A percentile compares a stretch with the other conserved stretches of the same genome.
Conservation (phyloP, 1,140 invertebrate species). For the Drosophila tropicalis region DNA sequence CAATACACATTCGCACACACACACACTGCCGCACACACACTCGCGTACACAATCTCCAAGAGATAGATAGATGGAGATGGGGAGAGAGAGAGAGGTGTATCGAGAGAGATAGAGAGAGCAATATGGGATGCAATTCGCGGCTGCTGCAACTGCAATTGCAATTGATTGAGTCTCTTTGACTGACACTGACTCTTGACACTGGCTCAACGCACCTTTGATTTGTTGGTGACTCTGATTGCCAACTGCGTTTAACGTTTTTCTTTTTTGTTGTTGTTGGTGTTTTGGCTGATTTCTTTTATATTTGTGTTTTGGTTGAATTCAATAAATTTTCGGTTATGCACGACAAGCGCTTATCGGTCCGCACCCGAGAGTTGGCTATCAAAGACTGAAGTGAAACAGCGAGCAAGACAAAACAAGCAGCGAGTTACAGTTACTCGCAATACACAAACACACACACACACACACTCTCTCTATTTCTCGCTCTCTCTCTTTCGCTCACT, state of each 20-base stretch:
- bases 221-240: slow-evolving; percentile 16
- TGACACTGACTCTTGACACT: slow-evolving; percentile 21
- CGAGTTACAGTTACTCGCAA: slow-evolving; percentile 68
- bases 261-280: slow-evolving; percentile 6
- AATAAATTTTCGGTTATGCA: slow-evolving; percentile 37
- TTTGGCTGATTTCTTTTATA: slow-evolving; percentile 30
- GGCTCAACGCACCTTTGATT: slow-evolving; percentile 1
- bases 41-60: slow-evolving; percentile 13
- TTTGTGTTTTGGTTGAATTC: slow-evolving; percentile 8
- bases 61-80: neutral
- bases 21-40: slow-evolving; percentile 13
- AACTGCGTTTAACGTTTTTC: neutral
- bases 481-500: slow-evolving; percentile 28
- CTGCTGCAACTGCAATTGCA: slow-evolving; percentile 48
- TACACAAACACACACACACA: slow-evolving; percentile 22
- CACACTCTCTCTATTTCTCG: slow-evolving; percentile 7
- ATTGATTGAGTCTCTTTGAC: slow-evolving; percentile 47
- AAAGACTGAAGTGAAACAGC: too few species aligned
- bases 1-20: slow-evolving; percentile 7
- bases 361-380: slow-evolving; percentile 78
- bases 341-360: slow-evolving; percentile 74
- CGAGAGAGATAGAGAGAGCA: slow-evolving; percentile 54
- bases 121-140: slow-evolving; percentile 65
- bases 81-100: neutral
- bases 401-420: slow-evolving; percentile 44